Evolutionary conservation across 1,140 invertebrate genomes (phyloP).

Genomic region (Anoplophora glabripennis): DNA sequence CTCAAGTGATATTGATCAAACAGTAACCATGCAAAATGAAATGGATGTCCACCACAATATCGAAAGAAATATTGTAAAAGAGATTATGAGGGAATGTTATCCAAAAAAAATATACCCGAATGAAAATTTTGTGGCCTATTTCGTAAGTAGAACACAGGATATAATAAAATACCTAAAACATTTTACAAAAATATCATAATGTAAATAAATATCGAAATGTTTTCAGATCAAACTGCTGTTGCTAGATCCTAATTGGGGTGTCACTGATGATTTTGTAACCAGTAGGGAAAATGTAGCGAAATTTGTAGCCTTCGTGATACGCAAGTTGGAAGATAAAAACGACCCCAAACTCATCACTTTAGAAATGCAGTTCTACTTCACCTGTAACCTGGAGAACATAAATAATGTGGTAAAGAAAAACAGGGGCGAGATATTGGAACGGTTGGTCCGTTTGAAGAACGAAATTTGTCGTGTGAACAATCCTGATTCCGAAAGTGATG

Average conservation of each 20-base stretch:
- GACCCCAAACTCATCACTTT: slow-evolving; percentile 52
- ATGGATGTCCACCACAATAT: background rate
- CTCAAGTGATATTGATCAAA: slow-evolving; percentile 1
- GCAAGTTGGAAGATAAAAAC: slow-evolving; percentile 42
- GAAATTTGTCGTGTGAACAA: slow-evolving; percentile 57
- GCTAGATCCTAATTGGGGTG: slow-evolving; percentile 54
- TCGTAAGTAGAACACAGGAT: slow-evolving; percentile 31
- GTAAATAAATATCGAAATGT: too few species aligned
- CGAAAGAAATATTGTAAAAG: slow-evolving; percentile 50
- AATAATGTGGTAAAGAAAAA: slow-evolving; percentile 55
- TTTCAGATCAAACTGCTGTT: slow-evolving; percentile 50
- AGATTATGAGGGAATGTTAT: slow-evolving; percentile 47
- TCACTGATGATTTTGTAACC: slow-evolving; percentile 49
- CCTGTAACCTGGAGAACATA: slow-evolving; percentile 62
- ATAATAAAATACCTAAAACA: too few species aligned
- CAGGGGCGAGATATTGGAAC: slow-evolving; percentile 50
- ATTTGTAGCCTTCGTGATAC: slow-evolving; percentile 52
- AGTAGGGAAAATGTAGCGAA: slow-evolving; percentile 50
- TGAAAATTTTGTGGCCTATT: slow-evolving; percentile 42
- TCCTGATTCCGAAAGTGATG: slow-evolving; percentile 48
- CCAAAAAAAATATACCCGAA: slow-evolving; percentile 31
- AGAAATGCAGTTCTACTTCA: slow-evolving; percentile 70
- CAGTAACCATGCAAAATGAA: background rate
- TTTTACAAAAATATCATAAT: too few species aligned
- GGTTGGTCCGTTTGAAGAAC: slow-evolving; percentile 53